Evolutionary conservation across 2,888 invertebrate genomes (phyloP).

Genomic region (Epinotia demarniana): DNA sequence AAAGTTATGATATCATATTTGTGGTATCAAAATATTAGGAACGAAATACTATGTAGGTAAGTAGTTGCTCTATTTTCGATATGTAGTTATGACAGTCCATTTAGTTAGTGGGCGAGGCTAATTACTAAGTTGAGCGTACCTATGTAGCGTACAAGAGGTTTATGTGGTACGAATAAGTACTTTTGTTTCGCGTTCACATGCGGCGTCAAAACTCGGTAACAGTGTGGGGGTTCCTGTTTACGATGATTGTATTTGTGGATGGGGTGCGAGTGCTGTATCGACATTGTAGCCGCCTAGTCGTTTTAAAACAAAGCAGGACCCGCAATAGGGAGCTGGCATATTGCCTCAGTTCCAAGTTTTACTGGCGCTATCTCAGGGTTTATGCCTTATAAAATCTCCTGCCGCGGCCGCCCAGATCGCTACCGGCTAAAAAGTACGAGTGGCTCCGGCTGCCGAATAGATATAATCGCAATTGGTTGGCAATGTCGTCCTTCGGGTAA

Average conservation of each 20-base stretch:
- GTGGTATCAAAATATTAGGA: conserved; percentile 73
- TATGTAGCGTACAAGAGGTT: neutral
- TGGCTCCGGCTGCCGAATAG: conserved; percentile 58
- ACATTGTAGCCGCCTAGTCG: conserved; percentile 66
- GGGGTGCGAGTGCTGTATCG: conserved; percentile 49
- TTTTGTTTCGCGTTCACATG: conserved; percentile 32
- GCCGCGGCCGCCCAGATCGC: conserved; percentile 65
- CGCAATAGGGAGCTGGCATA: conserved; percentile 76
- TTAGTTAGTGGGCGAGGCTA: conserved; percentile 3
- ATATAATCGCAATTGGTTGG: conserved; percentile 69
- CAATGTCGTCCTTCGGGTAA: conserved; percentile 55
- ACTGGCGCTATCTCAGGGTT: conserved; percentile 76
- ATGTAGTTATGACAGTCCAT: neutral
- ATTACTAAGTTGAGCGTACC: conserved; percentile 1
- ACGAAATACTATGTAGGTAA: conserved; percentile 63
- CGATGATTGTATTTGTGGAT: conserved; percentile 46
- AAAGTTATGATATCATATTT: conserved; percentile 78
- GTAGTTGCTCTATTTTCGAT: conserved; percentile 47
- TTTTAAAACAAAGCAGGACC: conserved; percentile 75
- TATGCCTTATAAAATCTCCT: conserved; percentile 79
- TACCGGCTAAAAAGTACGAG: conserved; percentile 65
- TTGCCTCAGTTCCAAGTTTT: conserved; percentile 77
- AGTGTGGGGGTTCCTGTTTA: conserved; percentile 39
- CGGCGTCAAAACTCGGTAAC: conserved; percentile 27
- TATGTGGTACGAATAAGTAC: neutral